Evolutionary conservation across 2,797 vertebrate genomes (phyloP).

Genomic region (Florisuga fusca): DNA sequence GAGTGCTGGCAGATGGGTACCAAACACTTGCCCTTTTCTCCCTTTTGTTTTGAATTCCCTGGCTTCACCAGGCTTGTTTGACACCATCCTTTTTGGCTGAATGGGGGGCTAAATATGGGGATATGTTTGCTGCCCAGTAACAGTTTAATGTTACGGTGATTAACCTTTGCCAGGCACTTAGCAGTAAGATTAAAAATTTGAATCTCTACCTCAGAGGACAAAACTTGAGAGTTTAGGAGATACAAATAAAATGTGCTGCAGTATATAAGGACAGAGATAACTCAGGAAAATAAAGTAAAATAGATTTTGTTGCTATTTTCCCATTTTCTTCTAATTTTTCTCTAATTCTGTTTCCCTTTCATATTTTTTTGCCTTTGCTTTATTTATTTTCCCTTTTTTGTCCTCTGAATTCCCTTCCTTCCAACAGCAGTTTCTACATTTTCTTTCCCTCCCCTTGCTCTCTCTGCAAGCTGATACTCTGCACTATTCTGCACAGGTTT

Average conservation of each 20-base stretch:
- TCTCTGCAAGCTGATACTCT: neutral
- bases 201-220: neutral
- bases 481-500: neutral
- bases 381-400: neutral
- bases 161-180: rapidly evolving
- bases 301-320: neutral
- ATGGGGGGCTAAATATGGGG: neutral
- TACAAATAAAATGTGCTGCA: neutral
- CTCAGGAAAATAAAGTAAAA: neutral
- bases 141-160: neutral
- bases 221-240: neutral
- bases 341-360: neutral
- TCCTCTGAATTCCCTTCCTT: neutral
- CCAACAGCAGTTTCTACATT: neutral
- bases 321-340: neutral
- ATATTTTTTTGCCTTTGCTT: neutral
- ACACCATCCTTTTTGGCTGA: neutral
- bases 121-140: neutral
- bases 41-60: neutral
- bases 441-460: neutral
- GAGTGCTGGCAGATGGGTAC: neutral
- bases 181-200: neutral
- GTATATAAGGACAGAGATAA: neutral
- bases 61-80: neutral
- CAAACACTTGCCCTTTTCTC: neutral